Evolutionary conservation across 2,797 vertebrate genomes (phyloP).

Genomic region (Anguilla megastoma): DNA sequence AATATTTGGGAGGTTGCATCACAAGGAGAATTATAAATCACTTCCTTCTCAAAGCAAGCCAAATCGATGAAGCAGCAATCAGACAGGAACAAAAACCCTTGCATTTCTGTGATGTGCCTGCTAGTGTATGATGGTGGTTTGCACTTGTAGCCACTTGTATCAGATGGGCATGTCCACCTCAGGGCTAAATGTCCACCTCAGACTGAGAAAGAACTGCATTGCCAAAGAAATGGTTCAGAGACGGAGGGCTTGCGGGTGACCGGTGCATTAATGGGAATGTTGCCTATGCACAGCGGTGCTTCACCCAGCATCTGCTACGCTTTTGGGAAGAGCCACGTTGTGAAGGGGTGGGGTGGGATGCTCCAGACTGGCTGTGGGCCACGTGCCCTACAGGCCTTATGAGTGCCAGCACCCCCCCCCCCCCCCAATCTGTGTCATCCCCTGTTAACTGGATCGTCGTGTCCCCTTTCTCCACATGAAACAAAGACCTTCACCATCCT

Average conservation of each 20-base stretch:
- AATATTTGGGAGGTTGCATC: no score
- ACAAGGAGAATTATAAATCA: no score
- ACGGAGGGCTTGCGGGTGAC: background rate
- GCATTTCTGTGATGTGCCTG: no score
- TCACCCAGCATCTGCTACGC: background rate
- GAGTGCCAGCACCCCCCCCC: background rate
- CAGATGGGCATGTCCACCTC: background rate
- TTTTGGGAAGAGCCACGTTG: background rate
- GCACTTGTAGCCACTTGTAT: background rate
- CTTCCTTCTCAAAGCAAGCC: background rate
- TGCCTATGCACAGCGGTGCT: background rate
- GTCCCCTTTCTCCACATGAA: background rate
- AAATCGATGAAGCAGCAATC: background rate
- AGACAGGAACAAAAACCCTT: no score
- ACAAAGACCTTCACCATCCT: background rate
- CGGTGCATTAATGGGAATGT: background rate
- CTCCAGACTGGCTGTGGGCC: background rate
- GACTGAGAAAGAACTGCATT: background rate
- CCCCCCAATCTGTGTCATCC: background rate
- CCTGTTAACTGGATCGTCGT: background rate
- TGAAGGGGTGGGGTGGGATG: background rate
- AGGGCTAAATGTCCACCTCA: background rate
- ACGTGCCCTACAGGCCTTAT: background rate
- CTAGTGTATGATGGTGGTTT: background rate
- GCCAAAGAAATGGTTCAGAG: background rate